These are phyloP conservation scores for Nasua narica DNA, from an alignment of 2,797 vertebrate species.

Conservation along the genomic window DNA sequence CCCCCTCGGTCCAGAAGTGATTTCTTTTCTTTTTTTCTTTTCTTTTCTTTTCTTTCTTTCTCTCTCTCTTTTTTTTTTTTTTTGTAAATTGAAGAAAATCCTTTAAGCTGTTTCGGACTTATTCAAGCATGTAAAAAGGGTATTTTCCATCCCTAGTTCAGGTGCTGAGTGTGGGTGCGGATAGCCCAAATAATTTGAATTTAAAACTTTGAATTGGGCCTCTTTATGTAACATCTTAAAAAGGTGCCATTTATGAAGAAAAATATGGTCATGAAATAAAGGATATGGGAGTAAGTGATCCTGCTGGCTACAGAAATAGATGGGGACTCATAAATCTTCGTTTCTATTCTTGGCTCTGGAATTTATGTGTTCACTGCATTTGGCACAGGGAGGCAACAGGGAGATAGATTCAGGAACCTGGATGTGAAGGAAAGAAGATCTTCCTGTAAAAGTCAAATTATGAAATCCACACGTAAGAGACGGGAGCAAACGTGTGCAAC, in stretches of 20 bases:
- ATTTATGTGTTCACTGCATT: background rate
- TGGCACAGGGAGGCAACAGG: background rate
- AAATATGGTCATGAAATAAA: constrained; percentile 49
- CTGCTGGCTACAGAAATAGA: constrained; percentile 25
- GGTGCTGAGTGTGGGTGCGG: constrained; percentile 29
- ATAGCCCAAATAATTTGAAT: constrained; percentile 63
- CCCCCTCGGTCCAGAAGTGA: background rate
- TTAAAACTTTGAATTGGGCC: constrained; percentile 65
- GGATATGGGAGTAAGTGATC: background rate
- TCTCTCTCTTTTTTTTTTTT: background rate
- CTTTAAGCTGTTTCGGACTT: constrained; percentile 54
- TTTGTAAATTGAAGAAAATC: constrained; percentile 57
- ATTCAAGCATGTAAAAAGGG: constrained; percentile 45
- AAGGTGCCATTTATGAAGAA: constrained; percentile 55
- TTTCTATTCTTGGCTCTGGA: constrained; percentile 48
- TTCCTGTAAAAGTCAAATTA: no score
- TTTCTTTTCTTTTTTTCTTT: constrained; percentile 44
- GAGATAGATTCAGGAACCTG: background rate
- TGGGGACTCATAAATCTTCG: constrained; percentile 24
- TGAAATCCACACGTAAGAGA: background rate
- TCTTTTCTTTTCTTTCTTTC: constrained; percentile 50
- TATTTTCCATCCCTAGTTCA: constrained; percentile 44
- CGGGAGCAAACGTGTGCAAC: background rate
- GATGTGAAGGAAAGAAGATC: background rate
- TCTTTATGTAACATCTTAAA: constrained; percentile 55